Evolutionary conservation across 2,888 invertebrate genomes (phyloP).

Genomic region (Lingula anatina): DNA sequence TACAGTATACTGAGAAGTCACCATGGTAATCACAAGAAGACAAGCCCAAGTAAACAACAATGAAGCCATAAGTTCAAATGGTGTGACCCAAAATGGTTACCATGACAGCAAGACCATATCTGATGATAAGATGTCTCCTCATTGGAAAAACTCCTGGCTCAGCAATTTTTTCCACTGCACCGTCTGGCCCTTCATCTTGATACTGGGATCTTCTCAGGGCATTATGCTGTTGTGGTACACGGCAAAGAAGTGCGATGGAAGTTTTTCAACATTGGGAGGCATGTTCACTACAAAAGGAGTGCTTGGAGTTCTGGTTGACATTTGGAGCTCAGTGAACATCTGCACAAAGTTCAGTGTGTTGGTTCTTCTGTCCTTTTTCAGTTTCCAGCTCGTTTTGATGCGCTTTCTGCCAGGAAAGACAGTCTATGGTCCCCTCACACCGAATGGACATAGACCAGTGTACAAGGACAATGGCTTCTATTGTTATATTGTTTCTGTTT

Average conservation of each 20-base stretch:
- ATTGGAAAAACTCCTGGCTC: slow-evolving; percentile 2
- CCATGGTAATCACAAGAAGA: too few species aligned
- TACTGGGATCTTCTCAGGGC: slow-evolving; percentile 30
- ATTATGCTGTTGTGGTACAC: slow-evolving; percentile 38
- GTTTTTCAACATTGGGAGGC: slow-evolving; percentile 20
- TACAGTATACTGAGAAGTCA: too few species aligned
- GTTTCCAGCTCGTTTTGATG: slow-evolving; percentile 54
- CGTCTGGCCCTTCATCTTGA: slow-evolving; percentile 30
- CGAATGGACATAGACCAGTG: slow-evolving; percentile 54
- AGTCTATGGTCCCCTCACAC: slow-evolving; percentile 54
- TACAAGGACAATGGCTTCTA: slow-evolving; percentile 56
- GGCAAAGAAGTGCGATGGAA: slow-evolving; percentile 28
- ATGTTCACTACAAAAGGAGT: slow-evolving; percentile 16
- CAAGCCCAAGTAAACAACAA: too few species aligned
- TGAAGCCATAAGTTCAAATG: too few species aligned
- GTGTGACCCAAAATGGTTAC: too few species aligned
- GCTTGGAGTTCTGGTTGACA: slow-evolving; percentile 19
- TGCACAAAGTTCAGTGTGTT: slow-evolving; percentile 22
- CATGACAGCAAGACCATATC: too few species aligned
- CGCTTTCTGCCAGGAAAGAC: slow-evolving; percentile 50
- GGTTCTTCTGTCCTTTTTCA: slow-evolving; percentile 33
- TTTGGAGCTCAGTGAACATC: slow-evolving; percentile 37
- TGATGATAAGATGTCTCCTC: too few species aligned
- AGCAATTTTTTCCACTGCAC: slow-evolving; percentile 22
- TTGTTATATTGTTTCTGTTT: slow-evolving; percentile 54